Conservation (phyloP, 2,797 vertebrate species). For the Tadarida brasiliensis region DNA sequence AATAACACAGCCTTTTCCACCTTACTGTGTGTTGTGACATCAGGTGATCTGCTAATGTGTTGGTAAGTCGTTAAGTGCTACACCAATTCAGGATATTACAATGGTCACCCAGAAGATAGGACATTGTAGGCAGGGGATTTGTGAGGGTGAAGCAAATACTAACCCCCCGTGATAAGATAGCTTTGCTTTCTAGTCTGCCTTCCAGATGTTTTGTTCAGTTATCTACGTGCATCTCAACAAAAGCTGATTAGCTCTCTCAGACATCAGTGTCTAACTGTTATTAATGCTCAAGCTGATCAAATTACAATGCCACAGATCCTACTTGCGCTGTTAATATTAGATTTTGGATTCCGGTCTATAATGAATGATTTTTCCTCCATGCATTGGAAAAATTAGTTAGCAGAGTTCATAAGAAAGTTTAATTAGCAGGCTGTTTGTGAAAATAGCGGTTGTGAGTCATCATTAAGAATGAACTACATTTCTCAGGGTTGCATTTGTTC, state of each 20-base stretch:
- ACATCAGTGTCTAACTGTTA: conserved; percentile 81
- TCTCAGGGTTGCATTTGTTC: conserved; percentile 78
- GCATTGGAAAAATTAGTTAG: conserved; percentile 88
- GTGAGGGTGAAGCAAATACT: conserved; percentile 34
- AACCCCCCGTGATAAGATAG: conserved; percentile 57
- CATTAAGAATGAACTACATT: conserved; percentile 82
- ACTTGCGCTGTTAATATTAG: conserved; percentile 87
- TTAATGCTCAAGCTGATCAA: conserved; percentile 86
- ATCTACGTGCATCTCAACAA: conserved; percentile 73
- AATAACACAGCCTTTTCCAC: not conserved
- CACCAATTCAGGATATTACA: conserved; percentile 46
- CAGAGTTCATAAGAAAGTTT: conserved; percentile 86
- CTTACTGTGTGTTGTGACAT: not conserved
- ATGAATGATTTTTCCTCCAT: conserved; percentile 86
- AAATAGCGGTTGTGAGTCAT: conserved; percentile 86
- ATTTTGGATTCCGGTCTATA: conserved; percentile 87
- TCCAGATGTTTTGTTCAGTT: conserved; percentile 79
- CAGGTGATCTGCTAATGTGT: conserved; percentile 31
- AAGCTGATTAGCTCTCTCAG: conserved; percentile 81
- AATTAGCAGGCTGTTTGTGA: conserved; percentile 88
- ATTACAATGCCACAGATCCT: conserved; percentile 87
- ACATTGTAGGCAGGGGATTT: conserved; percentile 41
- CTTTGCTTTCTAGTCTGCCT: conserved; percentile 66
- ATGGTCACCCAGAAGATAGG: conserved; percentile 38
- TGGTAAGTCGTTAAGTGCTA: not conserved